Percentiles rank a stretch among this genome's conserved stretches.
These are phyloP conservation scores for Avahi laniger DNA, from an alignment of 2,797 vertebrate species.

Conservation along the genomic window DNA sequence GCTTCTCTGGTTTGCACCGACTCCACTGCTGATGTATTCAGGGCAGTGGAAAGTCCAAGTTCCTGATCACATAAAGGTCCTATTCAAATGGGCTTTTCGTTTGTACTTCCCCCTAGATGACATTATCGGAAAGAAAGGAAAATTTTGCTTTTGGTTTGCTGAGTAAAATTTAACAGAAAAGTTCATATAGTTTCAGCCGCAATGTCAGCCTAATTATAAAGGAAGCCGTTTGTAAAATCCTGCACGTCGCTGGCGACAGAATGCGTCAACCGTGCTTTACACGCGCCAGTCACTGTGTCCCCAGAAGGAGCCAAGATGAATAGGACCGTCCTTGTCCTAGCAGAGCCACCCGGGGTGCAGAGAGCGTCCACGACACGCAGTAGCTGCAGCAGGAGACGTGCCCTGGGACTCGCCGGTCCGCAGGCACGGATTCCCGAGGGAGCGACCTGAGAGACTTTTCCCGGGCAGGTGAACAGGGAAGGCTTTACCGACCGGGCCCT, in stretches of 20 bases:
- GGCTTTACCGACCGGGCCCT: neutral
- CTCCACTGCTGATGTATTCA: neutral
- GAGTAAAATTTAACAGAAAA: neutral
- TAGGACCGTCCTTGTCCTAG: neutral
- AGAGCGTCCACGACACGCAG: neutral
- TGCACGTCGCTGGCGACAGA: rapidly evolving
- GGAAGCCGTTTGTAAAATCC: neutral
- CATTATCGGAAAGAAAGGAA: neutral
- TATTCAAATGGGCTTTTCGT: neutral
- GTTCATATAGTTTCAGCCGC: neutral
- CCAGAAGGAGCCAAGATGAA: neutral
- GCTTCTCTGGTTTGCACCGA: neutral
- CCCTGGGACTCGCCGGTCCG: rapidly evolving
- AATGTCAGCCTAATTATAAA: neutral
- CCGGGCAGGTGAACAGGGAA: neutral
- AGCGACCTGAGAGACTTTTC: too few relatives aligned
- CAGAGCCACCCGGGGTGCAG: neutral
- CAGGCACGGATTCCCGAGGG: rapidly evolving
- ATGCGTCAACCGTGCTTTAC: rapidly evolving
- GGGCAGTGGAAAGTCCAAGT: conserved; percentile 20
- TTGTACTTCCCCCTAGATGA: neutral
- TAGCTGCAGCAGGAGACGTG: rapidly evolving
- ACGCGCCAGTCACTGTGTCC: neutral
- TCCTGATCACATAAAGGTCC: neutral
- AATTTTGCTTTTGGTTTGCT: neutral